phyloP scores from a whole-genome alignment of 2,797 vertebrate species.

The Sebastes nivosus region DNA sequence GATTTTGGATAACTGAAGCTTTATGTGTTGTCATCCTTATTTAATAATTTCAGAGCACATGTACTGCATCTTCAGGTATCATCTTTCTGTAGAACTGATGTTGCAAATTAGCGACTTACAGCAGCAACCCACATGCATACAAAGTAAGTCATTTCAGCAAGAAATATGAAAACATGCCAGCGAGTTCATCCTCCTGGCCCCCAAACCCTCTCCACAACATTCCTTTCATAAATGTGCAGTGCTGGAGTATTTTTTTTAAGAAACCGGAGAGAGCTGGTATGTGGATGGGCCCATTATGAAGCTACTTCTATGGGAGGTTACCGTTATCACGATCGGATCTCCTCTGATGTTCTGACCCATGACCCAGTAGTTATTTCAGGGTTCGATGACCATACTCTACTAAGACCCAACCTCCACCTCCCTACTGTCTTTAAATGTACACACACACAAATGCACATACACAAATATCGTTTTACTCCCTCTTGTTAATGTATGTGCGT shows the following conservation, averaged over 20 bases:
- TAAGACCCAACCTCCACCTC: not conserved
- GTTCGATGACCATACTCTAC: slow-evolving; percentile 44
- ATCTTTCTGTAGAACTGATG: not conserved
- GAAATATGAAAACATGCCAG: slow-evolving; percentile 58
- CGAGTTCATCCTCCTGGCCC: slow-evolving; percentile 51
- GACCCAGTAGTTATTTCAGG: slow-evolving; percentile 57
- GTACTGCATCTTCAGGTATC: not conserved
- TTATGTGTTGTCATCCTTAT: not conserved
- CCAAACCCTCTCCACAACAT: slow-evolving; percentile 69
- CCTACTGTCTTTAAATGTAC: not conserved
- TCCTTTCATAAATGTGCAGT: slow-evolving; percentile 80
- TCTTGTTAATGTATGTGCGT: slow-evolving; percentile 53
- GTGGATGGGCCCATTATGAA: slow-evolving; percentile 61
- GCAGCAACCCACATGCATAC: slow-evolving; percentile 5
- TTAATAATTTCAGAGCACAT: not conserved
- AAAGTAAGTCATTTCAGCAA: slow-evolving; percentile 25
- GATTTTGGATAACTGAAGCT: not conserved
- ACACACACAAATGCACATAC: not conserved
- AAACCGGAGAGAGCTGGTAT: slow-evolving; percentile 74
- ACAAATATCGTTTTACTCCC: slow-evolving; percentile 29
- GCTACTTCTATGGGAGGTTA: slow-evolving; percentile 54
- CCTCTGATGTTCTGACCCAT: slow-evolving; percentile 50
- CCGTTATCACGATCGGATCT: slow-evolving; percentile 65
- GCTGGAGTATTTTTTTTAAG: slow-evolving; percentile 62
- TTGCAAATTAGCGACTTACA: not conserved